phyloP scores from a whole-genome alignment of 2,888 invertebrate genomes.

The Andricus curvator region DNA sequence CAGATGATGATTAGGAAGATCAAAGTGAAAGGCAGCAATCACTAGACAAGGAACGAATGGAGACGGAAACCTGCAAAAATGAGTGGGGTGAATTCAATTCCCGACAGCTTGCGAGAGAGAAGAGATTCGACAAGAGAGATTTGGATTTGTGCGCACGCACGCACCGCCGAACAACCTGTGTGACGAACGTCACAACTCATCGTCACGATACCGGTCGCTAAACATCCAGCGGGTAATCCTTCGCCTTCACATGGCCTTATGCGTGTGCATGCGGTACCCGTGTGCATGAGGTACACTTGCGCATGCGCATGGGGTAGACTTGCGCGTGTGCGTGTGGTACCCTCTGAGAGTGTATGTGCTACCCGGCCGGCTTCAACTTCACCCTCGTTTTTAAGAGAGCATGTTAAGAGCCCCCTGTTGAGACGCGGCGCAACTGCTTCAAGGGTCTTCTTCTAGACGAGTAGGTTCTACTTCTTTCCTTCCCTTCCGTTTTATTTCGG shows the following conservation, averaged over 20 bases:
- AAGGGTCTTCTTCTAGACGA: conserved; percentile 61
- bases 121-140: neutral
- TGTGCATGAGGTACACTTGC: no score
- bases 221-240: conserved; percentile 49
- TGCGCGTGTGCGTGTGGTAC: no score
- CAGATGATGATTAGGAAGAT: conserved; percentile 72
- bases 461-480: conserved; percentile 51
- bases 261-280: no score
- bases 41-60: conserved; percentile 63
- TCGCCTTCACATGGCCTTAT: neutral
- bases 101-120: conserved; percentile 40
- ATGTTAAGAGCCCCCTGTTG: conserved; percentile 68
- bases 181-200: neutral
- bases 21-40: conserved; percentile 71
- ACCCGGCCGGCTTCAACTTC: conserved; percentile 42
- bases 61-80: conserved; percentile 49
- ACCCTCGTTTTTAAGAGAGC: conserved; percentile 56
- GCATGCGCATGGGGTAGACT: no score
- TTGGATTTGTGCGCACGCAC: conserved; percentile 39
- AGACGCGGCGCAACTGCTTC: conserved; percentile 70
- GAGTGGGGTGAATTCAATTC: conserved; percentile 45
- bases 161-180: conserved; percentile 21
- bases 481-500: neutral
- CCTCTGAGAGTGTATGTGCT: neutral
- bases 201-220: conserved; percentile 45